Percentiles rank a stretch among this genome's conserved stretches.
Evolutionary conservation across 92 coral and sea anemone species (phyloP).

Genomic region (Montipora capitata): DNA sequence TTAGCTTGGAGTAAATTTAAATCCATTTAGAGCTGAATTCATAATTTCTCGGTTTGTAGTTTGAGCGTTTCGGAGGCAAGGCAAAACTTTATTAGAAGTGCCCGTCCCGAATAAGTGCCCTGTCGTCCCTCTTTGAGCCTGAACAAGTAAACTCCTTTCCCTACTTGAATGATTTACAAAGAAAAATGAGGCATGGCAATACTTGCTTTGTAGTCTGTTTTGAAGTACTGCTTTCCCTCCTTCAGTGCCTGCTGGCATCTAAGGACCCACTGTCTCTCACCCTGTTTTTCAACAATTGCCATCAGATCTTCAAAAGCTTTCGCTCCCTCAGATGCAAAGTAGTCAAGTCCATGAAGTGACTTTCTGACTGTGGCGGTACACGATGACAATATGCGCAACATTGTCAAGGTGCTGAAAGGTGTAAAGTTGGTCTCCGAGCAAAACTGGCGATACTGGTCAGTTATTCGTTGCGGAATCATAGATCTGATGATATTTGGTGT

Average conservation of each 20-base stretch:
- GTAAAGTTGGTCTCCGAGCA: constrained; percentile 22
- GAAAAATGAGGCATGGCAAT: constrained; percentile 3
- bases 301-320: constrained; percentile 28
- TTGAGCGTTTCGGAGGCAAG: background rate
- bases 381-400: constrained; percentile 16
- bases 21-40: background rate
- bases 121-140: background rate
- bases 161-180: background rate
- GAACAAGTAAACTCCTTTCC: background rate
- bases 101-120: background rate
- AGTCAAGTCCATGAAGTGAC: constrained; percentile 43
- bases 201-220: constrained; percentile 39
- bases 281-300: constrained; percentile 1
- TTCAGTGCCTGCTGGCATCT: constrained; percentile 26
- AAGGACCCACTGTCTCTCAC: constrained; percentile 29
- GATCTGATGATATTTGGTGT: constrained; percentile 54
- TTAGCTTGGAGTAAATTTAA: background rate
- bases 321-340: constrained; percentile 43
- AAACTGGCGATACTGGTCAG: constrained; percentile 20
- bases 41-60: background rate
- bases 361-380: constrained; percentile 35
- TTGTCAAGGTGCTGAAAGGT: constrained; percentile 25
- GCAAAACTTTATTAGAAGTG: constrained; percentile 1
- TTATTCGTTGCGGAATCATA: constrained; percentile 49
- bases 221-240: constrained; percentile 45